phyloP scores from a whole-genome alignment of 2,888 invertebrate species.

The Melanotus villosus region DNA sequence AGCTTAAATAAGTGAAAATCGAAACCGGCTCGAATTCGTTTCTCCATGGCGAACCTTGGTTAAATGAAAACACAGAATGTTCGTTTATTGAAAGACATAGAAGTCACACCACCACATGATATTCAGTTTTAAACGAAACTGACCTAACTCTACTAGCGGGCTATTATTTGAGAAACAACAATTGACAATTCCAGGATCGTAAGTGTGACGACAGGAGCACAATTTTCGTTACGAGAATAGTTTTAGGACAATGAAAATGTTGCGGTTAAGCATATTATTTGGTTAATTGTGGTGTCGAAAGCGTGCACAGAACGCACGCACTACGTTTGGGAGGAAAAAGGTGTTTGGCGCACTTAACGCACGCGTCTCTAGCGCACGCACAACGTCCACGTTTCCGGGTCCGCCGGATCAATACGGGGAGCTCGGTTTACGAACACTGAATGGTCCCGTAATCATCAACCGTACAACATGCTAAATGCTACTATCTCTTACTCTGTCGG shows the following conservation, averaged over 20 bases:
- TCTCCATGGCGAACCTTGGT: too few relatives aligned
- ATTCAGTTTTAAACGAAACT: too few relatives aligned
- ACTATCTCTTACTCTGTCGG: not conserved
- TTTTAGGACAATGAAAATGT: not conserved
- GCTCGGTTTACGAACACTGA: constrained; percentile 18
- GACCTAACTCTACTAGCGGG: too few relatives aligned
- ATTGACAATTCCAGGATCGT: too few relatives aligned
- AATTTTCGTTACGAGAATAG: not conserved
- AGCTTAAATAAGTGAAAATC: too few relatives aligned
- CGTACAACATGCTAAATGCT: not conserved
- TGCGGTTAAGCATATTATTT: constrained; percentile 6
- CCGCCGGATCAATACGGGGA: constrained; percentile 33
- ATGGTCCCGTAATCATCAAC: constrained; percentile 13
- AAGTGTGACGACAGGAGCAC: too few relatives aligned
- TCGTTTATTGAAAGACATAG: too few relatives aligned
- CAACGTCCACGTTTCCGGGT: constrained; percentile 42
- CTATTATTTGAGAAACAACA: too few relatives aligned
- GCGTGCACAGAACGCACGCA: constrained; percentile 11
- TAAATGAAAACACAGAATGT: too few relatives aligned
- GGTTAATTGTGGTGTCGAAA: constrained; percentile 10
- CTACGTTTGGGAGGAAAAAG: constrained; percentile 24
- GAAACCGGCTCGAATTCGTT: too few relatives aligned
- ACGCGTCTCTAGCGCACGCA: constrained; percentile 35
- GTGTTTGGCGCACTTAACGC: constrained; percentile 30
- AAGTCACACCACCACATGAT: too few relatives aligned